Evolutionary conservation across 2,888 invertebrate genomes (phyloP).

Genomic region (Idaea biselata): DNA sequence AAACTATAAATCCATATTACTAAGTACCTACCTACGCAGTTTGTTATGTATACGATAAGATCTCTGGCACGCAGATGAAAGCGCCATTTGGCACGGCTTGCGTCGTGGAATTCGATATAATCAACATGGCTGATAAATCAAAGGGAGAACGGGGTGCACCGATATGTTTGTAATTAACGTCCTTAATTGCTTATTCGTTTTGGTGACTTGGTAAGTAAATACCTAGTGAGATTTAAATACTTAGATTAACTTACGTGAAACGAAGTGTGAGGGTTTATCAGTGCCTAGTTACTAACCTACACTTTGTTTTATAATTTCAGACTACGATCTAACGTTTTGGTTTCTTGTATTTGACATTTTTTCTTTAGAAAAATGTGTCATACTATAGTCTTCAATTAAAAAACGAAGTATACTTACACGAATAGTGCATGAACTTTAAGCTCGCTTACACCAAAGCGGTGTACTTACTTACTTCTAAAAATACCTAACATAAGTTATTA

Average conservation of each 20-base stretch:
- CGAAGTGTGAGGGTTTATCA: not conserved
- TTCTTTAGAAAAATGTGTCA: too few relatives aligned
- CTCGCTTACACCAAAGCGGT: too few relatives aligned
- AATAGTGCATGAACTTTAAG: too few relatives aligned
- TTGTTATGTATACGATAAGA: not conserved
- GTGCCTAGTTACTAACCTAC: not conserved
- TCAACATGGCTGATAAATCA: not conserved
- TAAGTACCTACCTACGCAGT: not conserved
- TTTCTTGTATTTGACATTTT: too few relatives aligned
- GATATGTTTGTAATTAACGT: not conserved
- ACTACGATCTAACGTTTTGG: too few relatives aligned
- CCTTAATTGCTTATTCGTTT: not conserved
- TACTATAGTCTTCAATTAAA: too few relatives aligned
- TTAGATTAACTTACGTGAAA: not conserved
- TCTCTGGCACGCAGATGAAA: constrained; percentile 1
- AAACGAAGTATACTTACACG: too few relatives aligned
- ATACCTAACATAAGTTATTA: too few relatives aligned
- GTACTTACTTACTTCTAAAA: too few relatives aligned
- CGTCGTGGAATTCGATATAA: not conserved
- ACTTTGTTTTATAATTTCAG: too few relatives aligned
- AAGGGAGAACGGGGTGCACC: not conserved
- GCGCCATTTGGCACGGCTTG: not conserved
- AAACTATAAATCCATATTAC: not conserved
- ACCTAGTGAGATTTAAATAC: not conserved
- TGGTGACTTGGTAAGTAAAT: not conserved